phyloP scores from a whole-genome alignment of 2,113 vertebrate species.

The Phrynosoma platyrhinos region DNA sequence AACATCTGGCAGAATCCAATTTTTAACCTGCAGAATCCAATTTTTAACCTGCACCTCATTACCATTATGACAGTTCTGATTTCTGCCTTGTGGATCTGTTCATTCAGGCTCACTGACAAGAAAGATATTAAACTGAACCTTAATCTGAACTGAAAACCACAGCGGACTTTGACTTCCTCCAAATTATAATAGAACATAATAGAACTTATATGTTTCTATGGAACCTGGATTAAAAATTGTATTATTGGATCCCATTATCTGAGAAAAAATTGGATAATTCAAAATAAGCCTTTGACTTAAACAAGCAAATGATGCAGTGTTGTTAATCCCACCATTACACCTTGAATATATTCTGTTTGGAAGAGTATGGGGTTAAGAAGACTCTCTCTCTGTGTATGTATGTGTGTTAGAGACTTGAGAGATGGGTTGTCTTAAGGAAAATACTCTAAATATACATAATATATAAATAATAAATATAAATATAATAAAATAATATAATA shows the following conservation, averaged over 20 bases:
- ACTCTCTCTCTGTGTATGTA: neutral
- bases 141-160: neutral
- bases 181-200: neutral
- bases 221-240: neutral
- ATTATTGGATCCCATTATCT: neutral
- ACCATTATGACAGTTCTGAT: neutral
- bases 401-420: neutral
- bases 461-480: no score
- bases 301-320: neutral
- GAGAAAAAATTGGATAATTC: no score
- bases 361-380: neutral
- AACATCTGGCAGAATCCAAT: constrained; percentile 9
- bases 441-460: no score
- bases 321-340: neutral
- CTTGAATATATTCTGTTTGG: neutral
- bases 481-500: no score
- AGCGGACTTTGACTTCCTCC: no score
- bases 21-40: constrained; percentile 18
- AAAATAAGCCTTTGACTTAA: no score
- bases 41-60: constrained; percentile 26
- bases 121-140: constrained; percentile 13
- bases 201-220: neutral
- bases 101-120: neutral
- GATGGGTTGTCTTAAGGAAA: neutral
- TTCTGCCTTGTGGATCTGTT: neutral